Evolutionary conservation across 2,113 vertebrate species (phyloP).

Genomic region (Agapornis roseicollis): DNA sequence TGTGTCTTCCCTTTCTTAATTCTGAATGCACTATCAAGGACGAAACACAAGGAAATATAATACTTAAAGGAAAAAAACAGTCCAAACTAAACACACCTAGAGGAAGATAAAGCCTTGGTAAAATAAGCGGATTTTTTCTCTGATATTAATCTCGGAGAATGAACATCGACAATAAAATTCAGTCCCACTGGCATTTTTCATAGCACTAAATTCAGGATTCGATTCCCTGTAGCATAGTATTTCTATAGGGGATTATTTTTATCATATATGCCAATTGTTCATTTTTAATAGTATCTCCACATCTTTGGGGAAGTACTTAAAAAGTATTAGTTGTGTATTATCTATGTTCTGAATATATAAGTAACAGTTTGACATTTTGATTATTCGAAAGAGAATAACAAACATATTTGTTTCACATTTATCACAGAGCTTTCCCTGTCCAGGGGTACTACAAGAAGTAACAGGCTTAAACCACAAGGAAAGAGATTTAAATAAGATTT

Average conservation of each 20-base stretch:
- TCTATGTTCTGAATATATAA: not conserved
- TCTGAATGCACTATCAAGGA: not conserved
- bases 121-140: not conserved
- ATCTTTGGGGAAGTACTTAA: not conserved
- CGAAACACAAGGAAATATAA: not conserved
- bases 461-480: not conserved
- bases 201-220: not conserved
- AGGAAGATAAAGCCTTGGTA: not conserved
- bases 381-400: not conserved
- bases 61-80: not conserved
- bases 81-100: not conserved
- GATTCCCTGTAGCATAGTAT: not conserved
- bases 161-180: not conserved
- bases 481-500: not conserved
- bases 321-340: not conserved
- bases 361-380: not conserved
- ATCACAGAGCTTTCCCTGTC: not conserved
- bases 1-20: not conserved
- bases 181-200: not conserved
- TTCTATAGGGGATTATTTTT: not conserved
- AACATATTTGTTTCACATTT: not conserved
- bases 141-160: not conserved
- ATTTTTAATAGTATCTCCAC: not conserved
- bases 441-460: not conserved
- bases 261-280: not conserved